A percentile compares a stretch with the other conserved stretches of the same genome.
Evolutionary conservation across 2,113 vertebrate species (phyloP).

Genomic region (Perognathus longimembris): DNA sequence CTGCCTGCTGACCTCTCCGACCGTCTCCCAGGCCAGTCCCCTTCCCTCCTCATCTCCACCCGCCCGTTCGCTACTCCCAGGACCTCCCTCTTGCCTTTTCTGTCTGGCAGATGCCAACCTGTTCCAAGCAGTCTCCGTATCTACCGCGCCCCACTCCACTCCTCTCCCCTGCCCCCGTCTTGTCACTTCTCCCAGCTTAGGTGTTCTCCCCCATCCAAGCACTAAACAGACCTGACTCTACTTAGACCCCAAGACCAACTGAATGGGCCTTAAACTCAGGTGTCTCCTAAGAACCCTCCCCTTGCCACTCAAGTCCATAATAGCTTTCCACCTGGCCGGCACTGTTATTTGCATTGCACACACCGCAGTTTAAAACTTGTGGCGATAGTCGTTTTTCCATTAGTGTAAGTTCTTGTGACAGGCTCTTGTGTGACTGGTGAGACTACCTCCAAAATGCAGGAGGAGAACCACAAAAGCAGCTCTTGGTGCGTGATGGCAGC

Average conservation of each 20-base stretch:
- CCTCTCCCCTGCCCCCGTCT: no score
- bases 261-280: no score
- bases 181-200: background rate
- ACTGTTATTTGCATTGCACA: background rate
- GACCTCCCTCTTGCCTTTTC: background rate
- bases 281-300: background rate
- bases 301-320: background rate
- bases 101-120: background rate
- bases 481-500: background rate
- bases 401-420: background rate
- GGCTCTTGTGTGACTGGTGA: background rate
- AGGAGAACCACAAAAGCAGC: constrained; percentile 28
- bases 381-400: background rate
- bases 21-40: no score
- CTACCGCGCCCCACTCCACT: background rate
- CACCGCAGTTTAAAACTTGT: background rate
- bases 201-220: background rate
- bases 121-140: background rate
- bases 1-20: background rate
- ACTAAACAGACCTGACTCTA: no score
- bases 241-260: no score
- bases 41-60: background rate
- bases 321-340: background rate
- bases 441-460: background rate
- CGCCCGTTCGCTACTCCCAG: no score